These are phyloP conservation scores for Apotomis turbidana DNA, from an alignment of 2,888 invertebrate species.

Conservation along the genomic window DNA sequence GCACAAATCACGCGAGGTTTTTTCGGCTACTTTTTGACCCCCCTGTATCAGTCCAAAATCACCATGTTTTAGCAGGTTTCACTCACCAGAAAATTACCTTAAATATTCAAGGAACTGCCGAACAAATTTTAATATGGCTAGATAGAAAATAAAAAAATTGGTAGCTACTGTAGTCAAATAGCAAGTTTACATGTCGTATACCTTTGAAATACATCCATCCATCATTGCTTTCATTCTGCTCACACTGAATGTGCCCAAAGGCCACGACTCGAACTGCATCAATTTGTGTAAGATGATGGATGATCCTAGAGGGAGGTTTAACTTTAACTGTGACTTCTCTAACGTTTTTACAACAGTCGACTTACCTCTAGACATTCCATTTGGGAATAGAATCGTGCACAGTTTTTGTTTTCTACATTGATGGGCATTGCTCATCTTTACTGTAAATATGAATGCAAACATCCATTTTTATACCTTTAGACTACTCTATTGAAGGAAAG, in stretches of 20 bases:
- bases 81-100: too few relatives aligned
- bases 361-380: conserved; percentile 11
- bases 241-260: conserved; percentile 27
- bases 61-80: too few relatives aligned
- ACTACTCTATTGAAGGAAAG: too few relatives aligned
- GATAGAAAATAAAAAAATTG: not conserved
- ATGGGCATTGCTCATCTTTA: not conserved
- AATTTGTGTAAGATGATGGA: conserved; percentile 41
- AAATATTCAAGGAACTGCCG: too few relatives aligned
- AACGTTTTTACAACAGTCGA: conserved; percentile 1
- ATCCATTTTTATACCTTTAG: too few relatives aligned
- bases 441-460: too few relatives aligned
- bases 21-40: too few relatives aligned
- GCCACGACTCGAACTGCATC: conserved; percentile 26
- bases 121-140: not conserved
- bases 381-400: not conserved
- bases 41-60: too few relatives aligned
- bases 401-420: not conserved
- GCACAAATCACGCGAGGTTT: too few relatives aligned
- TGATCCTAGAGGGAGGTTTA: conserved; percentile 37
- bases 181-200: not conserved
- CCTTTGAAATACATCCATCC: conserved; percentile 20
- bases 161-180: conserved; percentile 17
- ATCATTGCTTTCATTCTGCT: conserved; percentile 27
- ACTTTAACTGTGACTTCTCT: conserved; percentile 38